phyloP scores from a whole-genome alignment of 2,888 invertebrate species.

The Cephus spinipes region DNA sequence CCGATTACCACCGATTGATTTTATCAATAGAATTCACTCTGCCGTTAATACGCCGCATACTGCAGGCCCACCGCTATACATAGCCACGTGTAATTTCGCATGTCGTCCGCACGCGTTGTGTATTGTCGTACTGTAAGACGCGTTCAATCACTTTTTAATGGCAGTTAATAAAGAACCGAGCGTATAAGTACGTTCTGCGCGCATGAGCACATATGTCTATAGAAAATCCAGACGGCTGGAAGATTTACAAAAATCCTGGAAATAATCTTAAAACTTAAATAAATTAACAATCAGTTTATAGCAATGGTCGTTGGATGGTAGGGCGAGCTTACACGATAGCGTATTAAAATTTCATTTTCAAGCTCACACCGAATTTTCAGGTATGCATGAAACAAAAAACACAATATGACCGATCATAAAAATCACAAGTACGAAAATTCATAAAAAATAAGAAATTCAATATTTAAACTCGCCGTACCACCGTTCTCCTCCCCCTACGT shows the following conservation, averaged over 20 bases:
- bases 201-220: not conserved
- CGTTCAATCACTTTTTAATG: not conserved
- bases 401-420: not conserved
- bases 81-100: not conserved
- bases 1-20: constrained; percentile 26
- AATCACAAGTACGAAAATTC: not conserved
- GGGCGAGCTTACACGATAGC: not conserved
- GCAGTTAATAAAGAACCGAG: not conserved
- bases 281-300: not conserved
- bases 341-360: not conserved
- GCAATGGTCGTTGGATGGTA: not conserved
- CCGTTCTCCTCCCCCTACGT: not conserved
- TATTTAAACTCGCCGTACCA: not conserved
- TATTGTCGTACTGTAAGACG: not conserved
- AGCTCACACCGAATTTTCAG: not conserved
- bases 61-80: not conserved
- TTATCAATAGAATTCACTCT: not conserved
- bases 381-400: not conserved
- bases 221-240: not conserved
- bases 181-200: not conserved
- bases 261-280: not conserved
- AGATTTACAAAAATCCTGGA: not conserved
- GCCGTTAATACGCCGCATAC: not conserved
- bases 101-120: not conserved
- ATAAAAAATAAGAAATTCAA: not conserved